A percentile compares a stretch with the other conserved stretches of the same genome.
These are phyloP conservation scores for Nothoprocta pentlandii DNA, from an alignment of 2,113 vertebrate species.

Conservation along the genomic window DNA sequence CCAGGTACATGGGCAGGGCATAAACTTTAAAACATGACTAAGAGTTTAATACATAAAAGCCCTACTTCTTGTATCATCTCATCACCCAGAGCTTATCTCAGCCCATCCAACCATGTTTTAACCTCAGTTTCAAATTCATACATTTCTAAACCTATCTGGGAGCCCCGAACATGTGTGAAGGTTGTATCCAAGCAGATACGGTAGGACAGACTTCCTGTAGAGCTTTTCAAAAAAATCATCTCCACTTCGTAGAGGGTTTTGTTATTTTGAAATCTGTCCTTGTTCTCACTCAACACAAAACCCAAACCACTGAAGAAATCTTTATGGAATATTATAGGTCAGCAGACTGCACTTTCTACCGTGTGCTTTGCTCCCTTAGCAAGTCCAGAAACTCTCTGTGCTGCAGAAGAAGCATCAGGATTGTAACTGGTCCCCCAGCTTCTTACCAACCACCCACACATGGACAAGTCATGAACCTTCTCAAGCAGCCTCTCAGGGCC, in stretches of 20 bases:
- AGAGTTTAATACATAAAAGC: neutral
- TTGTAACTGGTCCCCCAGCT: neutral
- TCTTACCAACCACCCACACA: neutral
- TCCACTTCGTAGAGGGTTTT: neutral
- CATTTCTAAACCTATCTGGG: neutral
- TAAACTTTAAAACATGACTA: neutral
- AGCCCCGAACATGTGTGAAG: too few relatives aligned
- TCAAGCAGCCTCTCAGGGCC: neutral
- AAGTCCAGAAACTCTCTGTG: neutral
- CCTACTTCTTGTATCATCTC: neutral
- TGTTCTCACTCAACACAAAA: neutral
- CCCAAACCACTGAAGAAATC: neutral
- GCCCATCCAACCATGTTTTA: neutral
- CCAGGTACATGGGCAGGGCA: neutral
- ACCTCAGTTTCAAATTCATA: neutral
- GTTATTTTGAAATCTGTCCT: neutral
- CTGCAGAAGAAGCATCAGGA: neutral
- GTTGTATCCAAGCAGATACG: neutral
- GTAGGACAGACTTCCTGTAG: neutral
- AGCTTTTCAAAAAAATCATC: neutral
- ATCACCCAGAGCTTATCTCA: neutral
- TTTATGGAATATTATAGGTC: rapidly evolving
- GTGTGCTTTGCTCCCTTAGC: rapidly evolving
- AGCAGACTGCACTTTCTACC: neutral
- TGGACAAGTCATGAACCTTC: neutral